Evolutionary conservation across 2,888 invertebrate species (phyloP).

Genomic region (Pyrochroa serraticornis): DNA sequence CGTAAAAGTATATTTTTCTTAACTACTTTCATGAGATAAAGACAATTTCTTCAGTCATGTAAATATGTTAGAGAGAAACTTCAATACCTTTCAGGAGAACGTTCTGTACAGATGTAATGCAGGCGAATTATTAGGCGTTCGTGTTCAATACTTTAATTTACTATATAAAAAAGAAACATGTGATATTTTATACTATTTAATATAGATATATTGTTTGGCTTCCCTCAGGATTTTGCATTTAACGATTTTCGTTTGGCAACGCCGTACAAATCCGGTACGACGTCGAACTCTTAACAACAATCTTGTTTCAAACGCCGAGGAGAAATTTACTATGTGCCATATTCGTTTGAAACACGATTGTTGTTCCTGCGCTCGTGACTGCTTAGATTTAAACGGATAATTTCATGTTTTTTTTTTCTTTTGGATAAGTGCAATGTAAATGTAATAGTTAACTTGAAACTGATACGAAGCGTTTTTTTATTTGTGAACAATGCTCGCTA

Average conservation of each 20-base stretch:
- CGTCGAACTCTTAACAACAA: slow-evolving; percentile 4
- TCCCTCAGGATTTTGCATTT: slow-evolving; percentile 55
- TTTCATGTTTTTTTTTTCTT: slow-evolving; percentile 45
- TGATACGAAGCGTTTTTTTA: slow-evolving; percentile 31
- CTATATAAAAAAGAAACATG: slow-evolving; percentile 56
- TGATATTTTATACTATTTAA: slow-evolving; percentile 60
- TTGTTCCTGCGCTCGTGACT: slow-evolving; percentile 46
- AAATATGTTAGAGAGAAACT: slow-evolving; percentile 15
- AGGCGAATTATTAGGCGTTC: slow-evolving; percentile 35
- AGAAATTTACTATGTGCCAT: slow-evolving; percentile 51
- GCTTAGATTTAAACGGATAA: slow-evolving; percentile 53
- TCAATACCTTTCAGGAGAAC: slow-evolving; percentile 20
- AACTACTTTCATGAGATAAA: slow-evolving; percentile 12
- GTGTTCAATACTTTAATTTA: slow-evolving; percentile 53
- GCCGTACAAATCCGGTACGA: background rate
- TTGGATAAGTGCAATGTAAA: slow-evolving; percentile 59
- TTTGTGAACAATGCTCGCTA: slow-evolving; percentile 5
- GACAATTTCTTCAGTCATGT: slow-evolving; percentile 23
- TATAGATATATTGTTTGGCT: slow-evolving; percentile 53
- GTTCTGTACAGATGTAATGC: slow-evolving; percentile 28
- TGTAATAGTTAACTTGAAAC: slow-evolving; percentile 42
- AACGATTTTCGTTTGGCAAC: slow-evolving; percentile 35
- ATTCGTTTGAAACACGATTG: slow-evolving; percentile 38
- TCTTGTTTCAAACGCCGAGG: slow-evolving; percentile 24
- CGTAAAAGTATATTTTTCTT: slow-evolving; percentile 3